A percentile compares a stretch with the other conserved stretches of the same genome.
These are phyloP conservation scores for Erynnis tages DNA, from an alignment of 2,888 invertebrate species.

Conservation along the genomic window DNA sequence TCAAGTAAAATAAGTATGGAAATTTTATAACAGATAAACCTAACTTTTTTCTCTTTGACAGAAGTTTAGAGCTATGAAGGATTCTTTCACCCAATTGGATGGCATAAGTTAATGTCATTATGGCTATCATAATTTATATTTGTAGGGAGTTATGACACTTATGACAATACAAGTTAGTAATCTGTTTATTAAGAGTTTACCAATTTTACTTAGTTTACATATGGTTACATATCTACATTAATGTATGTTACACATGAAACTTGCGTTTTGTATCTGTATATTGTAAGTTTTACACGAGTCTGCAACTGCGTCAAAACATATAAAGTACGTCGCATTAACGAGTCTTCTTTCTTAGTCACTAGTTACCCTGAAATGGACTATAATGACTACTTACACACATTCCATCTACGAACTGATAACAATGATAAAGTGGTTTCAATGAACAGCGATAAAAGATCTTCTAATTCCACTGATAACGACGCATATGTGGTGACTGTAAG, in stretches of 20 bases:
- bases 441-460: conserved; percentile 34
- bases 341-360: conserved; percentile 60
- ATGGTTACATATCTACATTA: conserved; percentile 15
- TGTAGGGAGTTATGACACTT: too few relatives aligned
- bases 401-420: conserved; percentile 26
- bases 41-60: too few relatives aligned
- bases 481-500: conserved; percentile 38
- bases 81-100: too few relatives aligned
- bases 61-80: too few relatives aligned
- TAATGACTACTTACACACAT: conserved; percentile 35
- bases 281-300: conserved; percentile 44
- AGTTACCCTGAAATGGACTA: conserved; percentile 46
- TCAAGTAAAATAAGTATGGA: too few relatives aligned
- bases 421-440: conserved; percentile 29
- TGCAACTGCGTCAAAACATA: conserved; percentile 56
- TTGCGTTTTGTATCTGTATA: conserved; percentile 49
- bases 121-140: too few relatives aligned
- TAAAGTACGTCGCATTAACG: conserved; percentile 61
- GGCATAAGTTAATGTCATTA: too few relatives aligned
- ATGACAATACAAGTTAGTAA: too few relatives aligned
- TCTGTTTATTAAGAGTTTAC: too few relatives aligned
- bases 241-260: conserved; percentile 35
- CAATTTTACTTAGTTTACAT: too few relatives aligned
- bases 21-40: too few relatives aligned
- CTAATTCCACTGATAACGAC: conserved; percentile 8